These are phyloP conservation scores for Lordiphosa clarofinis DNA, from an alignment of 1,140 invertebrate genomes.

Conservation along the genomic window DNA sequence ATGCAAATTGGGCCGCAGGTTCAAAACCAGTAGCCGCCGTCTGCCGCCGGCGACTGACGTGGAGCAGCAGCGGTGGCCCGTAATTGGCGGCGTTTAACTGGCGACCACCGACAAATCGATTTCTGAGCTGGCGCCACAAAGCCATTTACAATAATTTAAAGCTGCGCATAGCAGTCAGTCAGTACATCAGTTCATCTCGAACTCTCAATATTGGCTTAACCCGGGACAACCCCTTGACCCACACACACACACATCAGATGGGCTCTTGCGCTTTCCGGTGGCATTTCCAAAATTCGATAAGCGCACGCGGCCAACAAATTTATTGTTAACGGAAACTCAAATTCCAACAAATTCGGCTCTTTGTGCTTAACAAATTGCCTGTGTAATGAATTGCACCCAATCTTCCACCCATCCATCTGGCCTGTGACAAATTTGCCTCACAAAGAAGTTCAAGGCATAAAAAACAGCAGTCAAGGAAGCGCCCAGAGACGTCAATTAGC, in stretches of 20 bases:
- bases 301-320: slow-evolving; percentile 66
- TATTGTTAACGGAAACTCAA: slow-evolving; percentile 64
- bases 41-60: neutral
- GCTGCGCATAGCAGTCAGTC: slow-evolving; percentile 6
- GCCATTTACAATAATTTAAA: slow-evolving; percentile 72
- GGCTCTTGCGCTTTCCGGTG: slow-evolving; percentile 22
- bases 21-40: slow-evolving; percentile 45
- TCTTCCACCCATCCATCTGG: slow-evolving; percentile 25
- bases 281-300: slow-evolving; percentile 60
- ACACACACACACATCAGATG: neutral
- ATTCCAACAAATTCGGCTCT: slow-evolving; percentile 15
- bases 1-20: slow-evolving; percentile 64
- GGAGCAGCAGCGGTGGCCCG: slow-evolving; percentile 17
- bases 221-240: too few species aligned
- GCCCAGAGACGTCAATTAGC: slow-evolving; percentile 54
- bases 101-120: slow-evolving; percentile 72
- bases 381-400: slow-evolving; percentile 59
- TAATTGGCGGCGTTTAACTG: slow-evolving; percentile 73
- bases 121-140: slow-evolving; percentile 65
- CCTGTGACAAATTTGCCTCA: slow-evolving; percentile 72
- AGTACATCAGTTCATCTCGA: too few species aligned
- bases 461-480: slow-evolving; percentile 18
- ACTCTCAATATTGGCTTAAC: too few species aligned
- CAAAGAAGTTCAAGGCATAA: slow-evolving; percentile 46
- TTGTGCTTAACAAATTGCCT: slow-evolving; percentile 71